Conservation (phyloP, 2,797 vertebrate species). For the Parambassis ranga region DNA sequence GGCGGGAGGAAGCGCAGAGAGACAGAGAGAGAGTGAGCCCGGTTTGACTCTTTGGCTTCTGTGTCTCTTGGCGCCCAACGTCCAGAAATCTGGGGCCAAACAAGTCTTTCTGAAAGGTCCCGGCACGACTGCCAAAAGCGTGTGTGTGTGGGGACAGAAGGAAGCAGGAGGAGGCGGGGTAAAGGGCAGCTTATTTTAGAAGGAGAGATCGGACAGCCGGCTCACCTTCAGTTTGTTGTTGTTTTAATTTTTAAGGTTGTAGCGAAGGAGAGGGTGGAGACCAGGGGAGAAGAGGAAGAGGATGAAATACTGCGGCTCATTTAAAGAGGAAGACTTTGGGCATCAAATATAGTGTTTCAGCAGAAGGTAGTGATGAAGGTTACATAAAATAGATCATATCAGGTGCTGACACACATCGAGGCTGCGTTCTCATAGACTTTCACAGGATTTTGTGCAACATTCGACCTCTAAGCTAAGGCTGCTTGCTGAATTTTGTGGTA, state of each 20-base stretch:
- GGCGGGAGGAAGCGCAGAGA: constrained; percentile 35
- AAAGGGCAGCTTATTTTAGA: constrained; percentile 22
- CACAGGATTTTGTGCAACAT: too few species aligned
- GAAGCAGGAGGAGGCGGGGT: constrained; percentile 13
- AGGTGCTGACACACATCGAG: too few species aligned
- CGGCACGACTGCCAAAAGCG: constrained; percentile 44
- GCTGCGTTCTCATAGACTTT: too few species aligned
- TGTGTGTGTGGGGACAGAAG: constrained; percentile 39
- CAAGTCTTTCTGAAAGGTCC: constrained; percentile 56
- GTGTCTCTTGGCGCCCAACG: constrained; percentile 54
- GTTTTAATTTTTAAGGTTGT: constrained; percentile 2
- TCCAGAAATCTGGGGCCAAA: constrained; percentile 60
- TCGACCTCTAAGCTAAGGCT: too few species aligned
- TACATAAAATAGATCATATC: too few species aligned
- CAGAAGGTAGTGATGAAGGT: too few species aligned
- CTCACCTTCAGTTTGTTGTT: constrained; percentile 50
- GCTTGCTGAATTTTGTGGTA: too few species aligned
- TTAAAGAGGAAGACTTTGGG: too few species aligned
- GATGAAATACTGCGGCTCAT: background rate
- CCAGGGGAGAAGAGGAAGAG: background rate
- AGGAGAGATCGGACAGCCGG: background rate
- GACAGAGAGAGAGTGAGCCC: constrained; percentile 33
- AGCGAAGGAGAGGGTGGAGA: background rate
- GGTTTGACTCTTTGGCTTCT: constrained; percentile 58
- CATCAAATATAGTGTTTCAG: too few species aligned